Percentiles rank a stretch among this genome's conserved stretches.
Evolutionary conservation across 2,113 vertebrate genomes (phyloP).

Genomic region (Smithornis capensis): DNA sequence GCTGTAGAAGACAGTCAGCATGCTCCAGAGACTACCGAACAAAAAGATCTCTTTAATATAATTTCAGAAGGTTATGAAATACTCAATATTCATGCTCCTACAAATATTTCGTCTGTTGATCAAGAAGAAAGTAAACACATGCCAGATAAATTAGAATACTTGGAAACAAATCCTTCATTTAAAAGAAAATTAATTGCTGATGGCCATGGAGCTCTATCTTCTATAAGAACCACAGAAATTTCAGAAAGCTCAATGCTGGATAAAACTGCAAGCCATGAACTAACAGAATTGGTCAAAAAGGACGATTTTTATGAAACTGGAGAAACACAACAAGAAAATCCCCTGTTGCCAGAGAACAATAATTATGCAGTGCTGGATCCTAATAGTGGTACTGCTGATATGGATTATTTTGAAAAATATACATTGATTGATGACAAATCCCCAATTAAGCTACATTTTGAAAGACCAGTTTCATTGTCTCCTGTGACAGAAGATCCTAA

Average conservation of each 20-base stretch:
- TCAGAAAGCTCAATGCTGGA: background rate
- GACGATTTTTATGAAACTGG: background rate
- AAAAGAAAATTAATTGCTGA: slow-evolving; percentile 58
- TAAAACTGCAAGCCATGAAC: background rate
- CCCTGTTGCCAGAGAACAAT: background rate
- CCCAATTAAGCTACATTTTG: slow-evolving; percentile 58
- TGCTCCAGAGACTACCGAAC: slow-evolving; percentile 66
- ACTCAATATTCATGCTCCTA: slow-evolving; percentile 89
- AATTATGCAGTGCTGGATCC: background rate
- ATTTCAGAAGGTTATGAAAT: slow-evolving; percentile 95
- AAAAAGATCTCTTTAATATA: slow-evolving; percentile 87
- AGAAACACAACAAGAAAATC: background rate
- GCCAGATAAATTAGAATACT: slow-evolving; percentile 86
- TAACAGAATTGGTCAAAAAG: background rate
- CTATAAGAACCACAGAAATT: background rate
- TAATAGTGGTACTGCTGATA: slow-evolving; percentile 54
- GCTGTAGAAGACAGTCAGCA: slow-evolving; percentile 19
- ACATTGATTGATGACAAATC: slow-evolving; percentile 86
- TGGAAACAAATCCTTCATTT: slow-evolving; percentile 81
- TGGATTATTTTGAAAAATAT: slow-evolving; percentile 95
- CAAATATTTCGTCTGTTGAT: slow-evolving; percentile 85
- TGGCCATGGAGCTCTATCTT: background rate
- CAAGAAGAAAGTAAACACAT: slow-evolving; percentile 88
- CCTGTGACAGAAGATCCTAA: slow-evolving; percentile 38
- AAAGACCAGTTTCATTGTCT: slow-evolving; percentile 42